Evolutionary conservation across 2,113 vertebrate genomes (phyloP).

Genomic region (Triplophysa dalaica): DNA sequence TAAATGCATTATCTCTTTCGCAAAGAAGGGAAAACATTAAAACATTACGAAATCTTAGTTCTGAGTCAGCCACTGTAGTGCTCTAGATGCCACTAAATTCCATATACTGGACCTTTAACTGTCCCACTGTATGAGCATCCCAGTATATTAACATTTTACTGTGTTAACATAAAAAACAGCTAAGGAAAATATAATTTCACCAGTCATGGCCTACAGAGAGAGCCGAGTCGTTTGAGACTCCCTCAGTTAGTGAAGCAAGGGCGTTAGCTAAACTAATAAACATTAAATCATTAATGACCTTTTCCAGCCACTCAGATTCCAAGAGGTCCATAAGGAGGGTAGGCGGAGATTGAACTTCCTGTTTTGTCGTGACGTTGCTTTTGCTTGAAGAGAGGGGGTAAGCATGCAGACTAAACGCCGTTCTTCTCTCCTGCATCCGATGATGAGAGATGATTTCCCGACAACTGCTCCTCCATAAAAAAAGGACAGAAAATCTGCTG

Average conservation of each 20-base stretch:
- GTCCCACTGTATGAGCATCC: too few relatives aligned
- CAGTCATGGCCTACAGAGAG: not conserved
- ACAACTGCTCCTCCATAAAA: conserved; percentile 78
- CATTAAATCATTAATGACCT: conserved; percentile 46
- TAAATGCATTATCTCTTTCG: too few relatives aligned
- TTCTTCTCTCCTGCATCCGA: conserved; percentile 75
- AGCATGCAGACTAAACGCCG: conserved; percentile 79
- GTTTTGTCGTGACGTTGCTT: conserved; percentile 64
- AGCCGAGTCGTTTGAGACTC: conserved; percentile 6
- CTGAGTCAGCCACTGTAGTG: too few relatives aligned
- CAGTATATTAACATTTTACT: too few relatives aligned
- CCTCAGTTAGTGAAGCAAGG: conserved; percentile 23
- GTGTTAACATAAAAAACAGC: not conserved
- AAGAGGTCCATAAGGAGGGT: conserved; percentile 13
- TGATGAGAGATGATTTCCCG: conserved; percentile 84
- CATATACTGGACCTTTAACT: too few relatives aligned
- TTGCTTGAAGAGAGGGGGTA: conserved; percentile 71
- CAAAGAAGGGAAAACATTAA: too few relatives aligned
- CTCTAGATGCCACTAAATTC: too few relatives aligned
- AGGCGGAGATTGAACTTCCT: conserved; percentile 25
- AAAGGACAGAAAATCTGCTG: conserved; percentile 64
- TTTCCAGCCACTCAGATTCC: conserved; percentile 10
- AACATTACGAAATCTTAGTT: too few relatives aligned
- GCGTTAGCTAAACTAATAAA: conserved; percentile 46
- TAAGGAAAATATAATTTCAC: not conserved